phyloP scores from a whole-genome alignment of 1,140 invertebrate genomes.

The Psix sp. region DNA sequence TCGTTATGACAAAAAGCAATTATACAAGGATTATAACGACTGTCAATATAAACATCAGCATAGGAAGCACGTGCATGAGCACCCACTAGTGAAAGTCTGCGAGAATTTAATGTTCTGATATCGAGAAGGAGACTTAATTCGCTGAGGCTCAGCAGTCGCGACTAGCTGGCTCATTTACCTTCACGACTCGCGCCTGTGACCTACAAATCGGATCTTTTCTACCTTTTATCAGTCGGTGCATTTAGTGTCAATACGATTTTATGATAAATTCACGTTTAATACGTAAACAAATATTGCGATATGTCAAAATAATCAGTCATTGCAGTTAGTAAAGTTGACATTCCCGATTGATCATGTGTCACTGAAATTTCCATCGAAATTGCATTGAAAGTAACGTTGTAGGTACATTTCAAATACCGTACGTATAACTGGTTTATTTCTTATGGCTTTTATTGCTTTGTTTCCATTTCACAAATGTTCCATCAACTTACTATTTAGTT shows the following conservation, averaged over 20 bases:
- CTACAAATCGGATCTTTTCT: slow-evolving; percentile 40
- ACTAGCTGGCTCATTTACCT: slow-evolving; percentile 51
- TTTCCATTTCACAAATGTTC: too few species aligned
- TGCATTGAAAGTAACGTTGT: too few species aligned
- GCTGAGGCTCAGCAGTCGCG: slow-evolving; percentile 25
- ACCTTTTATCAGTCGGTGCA: slow-evolving; percentile 45
- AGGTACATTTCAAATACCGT: too few species aligned
- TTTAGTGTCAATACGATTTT: slow-evolving; percentile 41
- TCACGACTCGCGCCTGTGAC: slow-evolving; percentile 37
- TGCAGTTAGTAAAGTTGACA: background rate
- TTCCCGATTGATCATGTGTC: slow-evolving; percentile 7
- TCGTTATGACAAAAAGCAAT: slow-evolving; percentile 5
- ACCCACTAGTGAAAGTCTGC: slow-evolving; percentile 42
- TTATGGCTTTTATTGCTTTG: too few species aligned
- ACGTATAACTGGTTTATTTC: too few species aligned
- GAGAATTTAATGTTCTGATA: slow-evolving; percentile 32
- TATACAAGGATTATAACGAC: slow-evolving; percentile 10
- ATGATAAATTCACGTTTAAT: slow-evolving; percentile 11
- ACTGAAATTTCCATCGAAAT: too few species aligned
- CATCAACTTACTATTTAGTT: too few species aligned
- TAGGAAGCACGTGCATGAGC: slow-evolving; percentile 1
- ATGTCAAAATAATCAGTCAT: slow-evolving; percentile 26
- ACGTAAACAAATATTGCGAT: slow-evolving; percentile 12
- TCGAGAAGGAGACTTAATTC: slow-evolving; percentile 32
- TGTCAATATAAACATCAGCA: slow-evolving; percentile 15